Evolutionary conservation across 2,797 vertebrate genomes (phyloP).

Genomic region (Rhyacichthys aspro): DNA sequence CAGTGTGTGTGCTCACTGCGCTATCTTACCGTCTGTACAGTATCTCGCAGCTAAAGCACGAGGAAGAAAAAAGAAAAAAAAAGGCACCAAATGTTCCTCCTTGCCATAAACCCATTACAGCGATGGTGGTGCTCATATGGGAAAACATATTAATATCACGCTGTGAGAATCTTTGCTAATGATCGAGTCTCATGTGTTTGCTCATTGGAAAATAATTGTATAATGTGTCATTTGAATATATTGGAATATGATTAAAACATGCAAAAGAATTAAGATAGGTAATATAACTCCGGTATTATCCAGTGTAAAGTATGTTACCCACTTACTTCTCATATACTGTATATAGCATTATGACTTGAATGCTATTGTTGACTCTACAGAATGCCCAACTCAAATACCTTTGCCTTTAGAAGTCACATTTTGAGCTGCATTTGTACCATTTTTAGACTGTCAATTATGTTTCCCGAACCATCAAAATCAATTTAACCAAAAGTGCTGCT

Average conservation of each 20-base stretch:
- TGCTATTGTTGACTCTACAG: too few species aligned
- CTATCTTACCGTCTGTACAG: constrained; percentile 16
- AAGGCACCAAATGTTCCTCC: constrained; percentile 31
- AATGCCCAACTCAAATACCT: too few species aligned
- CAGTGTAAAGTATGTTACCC: too few species aligned
- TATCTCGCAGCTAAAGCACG: constrained; percentile 43
- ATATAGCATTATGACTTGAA: too few species aligned
- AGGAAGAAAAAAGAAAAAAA: constrained; percentile 51
- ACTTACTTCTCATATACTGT: too few species aligned
- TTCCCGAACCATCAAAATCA: background rate
- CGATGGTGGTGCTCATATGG: constrained; percentile 28
- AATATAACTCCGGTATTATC: too few species aligned
- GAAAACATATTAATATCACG: constrained; percentile 44
- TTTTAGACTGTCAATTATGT: too few species aligned
- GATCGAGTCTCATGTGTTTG: constrained; percentile 22
- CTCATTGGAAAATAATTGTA: constrained; percentile 18
- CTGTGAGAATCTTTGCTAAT: constrained; percentile 38
- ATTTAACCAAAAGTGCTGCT: background rate
- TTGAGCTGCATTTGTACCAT: too few species aligned
- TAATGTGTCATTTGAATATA: constrained; percentile 18
- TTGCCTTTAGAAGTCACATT: too few species aligned
- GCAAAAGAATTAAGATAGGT: background rate
- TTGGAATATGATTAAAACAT: constrained; percentile 1
- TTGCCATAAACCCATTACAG: constrained; percentile 41
- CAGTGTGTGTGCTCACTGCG: constrained; percentile 27